Percentiles rank a stretch among this genome's conserved stretches.
phyloP scores from a whole-genome alignment of 2,797 vertebrate species.

The Threskiornis aethiopicus region DNA sequence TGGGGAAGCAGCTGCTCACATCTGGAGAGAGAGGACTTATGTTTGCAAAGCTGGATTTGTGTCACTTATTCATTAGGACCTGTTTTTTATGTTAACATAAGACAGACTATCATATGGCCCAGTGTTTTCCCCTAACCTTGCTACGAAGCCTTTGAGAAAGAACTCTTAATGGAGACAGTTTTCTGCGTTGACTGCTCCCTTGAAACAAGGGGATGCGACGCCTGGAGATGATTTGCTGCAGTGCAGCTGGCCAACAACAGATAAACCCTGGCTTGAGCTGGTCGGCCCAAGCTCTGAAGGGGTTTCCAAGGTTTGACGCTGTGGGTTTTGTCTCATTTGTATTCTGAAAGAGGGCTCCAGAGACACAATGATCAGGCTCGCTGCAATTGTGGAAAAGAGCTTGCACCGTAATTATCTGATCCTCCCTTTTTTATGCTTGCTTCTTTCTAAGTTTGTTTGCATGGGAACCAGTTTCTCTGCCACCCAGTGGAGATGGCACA shows the following conservation, averaged over 20 bases:
- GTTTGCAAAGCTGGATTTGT: neutral
- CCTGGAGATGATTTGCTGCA: neutral
- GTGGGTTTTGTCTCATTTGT: neutral
- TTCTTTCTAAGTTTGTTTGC: neutral
- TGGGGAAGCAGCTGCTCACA: slow-evolving; percentile 23
- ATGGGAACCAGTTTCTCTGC: neutral
- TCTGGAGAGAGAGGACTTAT: neutral
- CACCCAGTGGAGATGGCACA: neutral
- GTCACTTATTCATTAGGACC: neutral
- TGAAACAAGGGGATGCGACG: neutral
- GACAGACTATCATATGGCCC: neutral
- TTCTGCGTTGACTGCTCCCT: neutral
- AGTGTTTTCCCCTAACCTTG: neutral
- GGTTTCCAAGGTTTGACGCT: neutral
- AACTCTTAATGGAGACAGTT: neutral
- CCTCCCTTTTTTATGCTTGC: neutral
- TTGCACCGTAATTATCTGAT: neutral
- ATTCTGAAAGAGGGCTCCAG: neutral
- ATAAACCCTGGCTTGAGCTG: neutral
- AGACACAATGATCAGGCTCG: neutral
- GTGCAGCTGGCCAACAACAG: neutral
- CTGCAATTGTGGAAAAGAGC: neutral
- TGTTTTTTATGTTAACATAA: neutral
- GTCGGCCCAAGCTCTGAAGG: neutral
- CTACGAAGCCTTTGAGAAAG: neutral